These are phyloP conservation scores for Ailuropoda melanoleuca DNA, from an alignment of 2,113 vertebrate genomes.

Conservation along the genomic window DNA sequence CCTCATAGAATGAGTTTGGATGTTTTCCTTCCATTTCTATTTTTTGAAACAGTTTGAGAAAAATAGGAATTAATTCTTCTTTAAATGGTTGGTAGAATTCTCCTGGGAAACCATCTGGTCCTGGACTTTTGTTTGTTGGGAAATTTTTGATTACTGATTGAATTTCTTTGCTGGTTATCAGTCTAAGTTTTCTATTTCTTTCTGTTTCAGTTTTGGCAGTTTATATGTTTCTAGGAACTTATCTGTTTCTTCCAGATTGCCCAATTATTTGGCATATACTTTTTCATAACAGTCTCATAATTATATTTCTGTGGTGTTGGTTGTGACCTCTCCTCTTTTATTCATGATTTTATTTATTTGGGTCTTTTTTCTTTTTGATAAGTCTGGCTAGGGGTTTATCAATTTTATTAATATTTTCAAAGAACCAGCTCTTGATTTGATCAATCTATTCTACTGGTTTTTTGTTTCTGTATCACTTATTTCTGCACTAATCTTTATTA, in stretches of 20 bases:
- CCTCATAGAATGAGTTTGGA: background rate
- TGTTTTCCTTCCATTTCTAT: background rate
- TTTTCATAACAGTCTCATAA: background rate
- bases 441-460: background rate
- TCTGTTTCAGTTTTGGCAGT: background rate
- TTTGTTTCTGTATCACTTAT: background rate
- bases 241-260: background rate
- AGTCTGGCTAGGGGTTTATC: background rate
- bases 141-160: background rate
- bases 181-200: background rate
- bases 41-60: background rate
- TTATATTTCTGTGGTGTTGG: background rate
- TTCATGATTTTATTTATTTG: background rate
- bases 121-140: background rate
- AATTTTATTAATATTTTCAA: background rate
- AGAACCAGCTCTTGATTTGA: background rate
- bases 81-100: background rate
- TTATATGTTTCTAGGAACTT: background rate
- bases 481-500: background rate
- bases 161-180: background rate
- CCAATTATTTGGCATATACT: background rate
- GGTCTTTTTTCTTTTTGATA: background rate
- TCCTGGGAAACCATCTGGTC: background rate
- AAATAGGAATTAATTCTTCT: background rate
- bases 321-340: background rate